Percentiles rank a stretch among this genome's conserved stretches.
Conservation (phyloP, 2,113 vertebrate species). For the Notarius quadriscutis region DNA sequence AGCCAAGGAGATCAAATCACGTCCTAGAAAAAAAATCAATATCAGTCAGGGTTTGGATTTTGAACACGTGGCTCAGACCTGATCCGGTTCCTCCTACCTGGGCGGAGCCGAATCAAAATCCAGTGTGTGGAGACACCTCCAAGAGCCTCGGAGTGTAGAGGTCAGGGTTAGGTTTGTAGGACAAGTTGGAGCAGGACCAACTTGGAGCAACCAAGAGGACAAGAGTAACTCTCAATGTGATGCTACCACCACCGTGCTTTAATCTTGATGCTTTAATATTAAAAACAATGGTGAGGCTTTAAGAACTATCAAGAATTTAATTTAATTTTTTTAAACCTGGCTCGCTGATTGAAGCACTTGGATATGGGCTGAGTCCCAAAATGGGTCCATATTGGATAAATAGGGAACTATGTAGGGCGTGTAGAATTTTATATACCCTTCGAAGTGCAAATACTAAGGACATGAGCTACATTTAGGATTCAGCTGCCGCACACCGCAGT, state of each 20-base stretch:
- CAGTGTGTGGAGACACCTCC: neutral
- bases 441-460: no score
- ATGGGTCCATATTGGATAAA: neutral
- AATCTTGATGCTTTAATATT: neutral
- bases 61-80: neutral
- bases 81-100: neutral
- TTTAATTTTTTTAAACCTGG: no score
- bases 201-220: neutral
- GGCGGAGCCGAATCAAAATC: neutral
- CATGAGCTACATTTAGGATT: neutral
- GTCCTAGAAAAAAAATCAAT: no score
- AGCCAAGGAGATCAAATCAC: no score
- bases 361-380: neutral
- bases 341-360: no score
- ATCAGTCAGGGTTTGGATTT: neutral
- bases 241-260: neutral
- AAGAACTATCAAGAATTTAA: no score
- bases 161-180: neutral
- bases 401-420: no score
- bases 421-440: no score
- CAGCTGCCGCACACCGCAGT: neutral
- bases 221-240: neutral
- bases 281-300: neutral
- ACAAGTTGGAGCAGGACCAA: neutral
- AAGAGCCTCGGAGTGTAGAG: no score